Evolutionary conservation across 2,888 invertebrate species (phyloP), one percentile per base, ranked within the genome.

Genomic region (Drosophila vallismaia): DNA sequence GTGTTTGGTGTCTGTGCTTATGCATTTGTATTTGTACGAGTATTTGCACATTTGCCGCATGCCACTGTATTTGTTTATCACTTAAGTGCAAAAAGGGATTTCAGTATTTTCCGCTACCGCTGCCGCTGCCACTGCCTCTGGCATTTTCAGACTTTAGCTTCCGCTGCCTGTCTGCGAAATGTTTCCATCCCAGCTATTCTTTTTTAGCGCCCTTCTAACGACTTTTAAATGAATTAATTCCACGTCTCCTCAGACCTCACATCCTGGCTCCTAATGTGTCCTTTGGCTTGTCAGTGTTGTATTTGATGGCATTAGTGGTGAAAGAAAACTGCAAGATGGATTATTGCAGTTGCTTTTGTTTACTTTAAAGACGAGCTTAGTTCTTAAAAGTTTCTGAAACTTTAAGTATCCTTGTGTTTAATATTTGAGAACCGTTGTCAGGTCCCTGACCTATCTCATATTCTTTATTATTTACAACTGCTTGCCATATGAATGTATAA

Each of bases 211-310:
- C 50, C 58, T 48, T 54, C 79, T 81, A 85, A 86, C 86, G 78
- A 86, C 77, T 75, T 85, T 80, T 82, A 85, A 85, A 82, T 87
- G 83, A 85, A 87, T 87, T 87, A 87, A 85, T 87, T 87, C 69
- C 73, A 73, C 66, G 54, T 55, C 69, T 60, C 69, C 55, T 51
- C 44, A 48, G 54, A 48, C 53, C n/a, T 44, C 31, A 38, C 44
- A 49, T 54, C 54, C 53, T 59, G 50, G 42, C 59, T 24, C 36
- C 59, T 49, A 59, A 53, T 53, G 71, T 58, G 55, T 62, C 53
- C 70, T 70, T 62, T 62, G 50, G 40, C 54, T 31, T 24, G 14
- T 12, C 8, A 29, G 3, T 2, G 1, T 10, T 3, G 14, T n/a
- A 33, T 36, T 62, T 38, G 57, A 38, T 29, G 29, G 14, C 36